Evolutionary conservation across 2,113 vertebrate species (phyloP), one percentile per base, ranked within the genome.

Genomic region (Piaya cayana): DNA sequence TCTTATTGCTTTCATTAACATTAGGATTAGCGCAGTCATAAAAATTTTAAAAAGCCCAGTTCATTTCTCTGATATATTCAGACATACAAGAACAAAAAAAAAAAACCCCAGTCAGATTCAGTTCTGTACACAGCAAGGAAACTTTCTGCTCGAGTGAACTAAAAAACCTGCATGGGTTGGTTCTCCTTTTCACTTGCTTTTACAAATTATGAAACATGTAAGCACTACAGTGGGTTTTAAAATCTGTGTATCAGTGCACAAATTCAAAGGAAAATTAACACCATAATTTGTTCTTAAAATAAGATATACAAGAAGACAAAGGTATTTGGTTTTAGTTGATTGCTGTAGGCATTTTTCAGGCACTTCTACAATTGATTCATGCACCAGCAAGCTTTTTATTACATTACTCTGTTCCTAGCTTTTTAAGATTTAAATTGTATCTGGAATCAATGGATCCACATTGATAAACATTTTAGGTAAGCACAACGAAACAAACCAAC

Each of bases 401-500:
- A 3, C 27, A 81, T 58, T 69, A 67, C 5, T 81, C 29, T 15
- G 3, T 39, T 82, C 26, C 18, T 68, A 82, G n/a, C 4, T 53
- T 22, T 59, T 71, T 17, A 36, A 7, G 55, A 81, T 6, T 56
- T 47, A 68, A 64, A 89, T 25, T 74, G 16, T 45, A 82, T 14
- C 30, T 60, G 23, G 21, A 93, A 50, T 5, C 13, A 25, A 15
- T 25, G 4, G 14, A 86, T 9, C 3, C 53, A 55, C 9, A 39
- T 2, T 29, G 42, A 72, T 37, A 81, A 92, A 69, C 36, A 60
- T 45, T 76, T 90, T 47, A 76, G 29, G 11, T n/a, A 83, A 59
- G 20, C 22, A 83, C 15, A 75, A 81, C 39, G 34, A 86, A 77
- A 82, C 12, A 42, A 94, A 64, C 77, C 76, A 92, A 99, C 99